Percentiles rank a stretch among this genome's conserved stretches.
Conservation (phyloP, 2,888 invertebrate species). For the Limenitis camilla region DNA sequence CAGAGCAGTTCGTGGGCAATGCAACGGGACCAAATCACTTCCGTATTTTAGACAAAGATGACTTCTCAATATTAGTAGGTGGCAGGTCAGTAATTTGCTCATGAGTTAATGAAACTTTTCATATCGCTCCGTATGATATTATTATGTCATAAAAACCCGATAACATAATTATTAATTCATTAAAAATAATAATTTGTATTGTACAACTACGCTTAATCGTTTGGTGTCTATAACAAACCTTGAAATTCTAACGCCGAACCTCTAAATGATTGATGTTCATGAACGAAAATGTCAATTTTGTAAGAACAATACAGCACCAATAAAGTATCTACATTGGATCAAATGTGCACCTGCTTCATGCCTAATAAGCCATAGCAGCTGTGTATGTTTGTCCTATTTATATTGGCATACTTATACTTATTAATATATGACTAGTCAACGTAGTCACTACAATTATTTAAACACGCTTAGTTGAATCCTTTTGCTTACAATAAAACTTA, state of each 20-base stretch:
- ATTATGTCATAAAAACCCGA: too few species aligned
- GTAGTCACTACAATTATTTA: not conserved
- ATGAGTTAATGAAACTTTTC: not conserved
- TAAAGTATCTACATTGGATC: not conserved
- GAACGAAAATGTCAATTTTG: too few species aligned
- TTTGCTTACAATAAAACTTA: not conserved
- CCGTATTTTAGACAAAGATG: constrained; percentile 90
- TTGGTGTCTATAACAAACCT: too few species aligned
- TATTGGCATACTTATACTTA: constrained; percentile 1
- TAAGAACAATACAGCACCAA: too few species aligned
- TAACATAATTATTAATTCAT: too few species aligned
- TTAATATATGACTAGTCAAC: not conserved
- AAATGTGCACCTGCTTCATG: constrained; percentile 1
- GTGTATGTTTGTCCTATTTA: not conserved
- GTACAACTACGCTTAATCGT: too few species aligned
- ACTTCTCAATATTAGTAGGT: constrained; percentile 89
- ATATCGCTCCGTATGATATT: too few species aligned
- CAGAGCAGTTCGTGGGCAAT: constrained; percentile 86
- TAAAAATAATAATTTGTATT: too few species aligned
- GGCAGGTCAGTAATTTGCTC: constrained; percentile 80
- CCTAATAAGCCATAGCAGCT: not conserved
- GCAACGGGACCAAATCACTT: constrained; percentile 88
- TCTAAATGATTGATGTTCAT: too few species aligned
- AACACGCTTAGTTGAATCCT: not conserved
- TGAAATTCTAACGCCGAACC: too few species aligned